phyloP scores from a whole-genome alignment of 2,888 invertebrate species.

The Lasioglossum lativentre region DNA sequence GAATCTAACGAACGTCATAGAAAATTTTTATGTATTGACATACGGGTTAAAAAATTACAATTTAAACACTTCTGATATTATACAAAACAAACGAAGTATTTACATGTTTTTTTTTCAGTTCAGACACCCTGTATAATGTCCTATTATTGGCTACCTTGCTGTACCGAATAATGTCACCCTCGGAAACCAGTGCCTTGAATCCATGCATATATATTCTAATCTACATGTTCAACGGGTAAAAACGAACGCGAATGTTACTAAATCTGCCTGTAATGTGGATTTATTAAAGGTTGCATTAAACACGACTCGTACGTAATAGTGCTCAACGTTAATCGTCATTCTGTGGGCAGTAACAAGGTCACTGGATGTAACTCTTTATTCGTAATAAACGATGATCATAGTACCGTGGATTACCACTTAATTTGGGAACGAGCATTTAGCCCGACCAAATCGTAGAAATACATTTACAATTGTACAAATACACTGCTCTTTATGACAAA shows the following conservation, averaged over 20 bases:
- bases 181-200: neutral
- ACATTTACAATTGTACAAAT: slow-evolving; percentile 1
- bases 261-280: slow-evolving; percentile 53
- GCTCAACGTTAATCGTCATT: slow-evolving; percentile 68
- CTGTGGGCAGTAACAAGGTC: slow-evolving; percentile 78
- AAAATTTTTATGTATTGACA: neutral
- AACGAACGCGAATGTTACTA: slow-evolving; percentile 36
- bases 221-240: slow-evolving; percentile 16
- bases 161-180: neutral
- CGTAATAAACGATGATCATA: slow-evolving; percentile 72
- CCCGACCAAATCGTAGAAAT: slow-evolving; percentile 30
- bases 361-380: slow-evolving; percentile 79
- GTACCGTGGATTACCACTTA: slow-evolving; percentile 66
- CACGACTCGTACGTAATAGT: slow-evolving; percentile 64
- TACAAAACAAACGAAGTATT: neutral
- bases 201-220: neutral
- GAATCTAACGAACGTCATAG: neutral
- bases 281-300: slow-evolving; percentile 68
- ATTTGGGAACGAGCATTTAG: slow-evolving; percentile 61
- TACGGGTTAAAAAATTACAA: neutral
- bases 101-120: neutral
- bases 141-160: neutral
- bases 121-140: neutral
- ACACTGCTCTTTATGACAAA: neutral
- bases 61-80: neutral